Evolutionary conservation across 2,113 vertebrate genomes (phyloP), one percentile per base, ranked within the genome.

Genomic region (Lonchura striata): DNA sequence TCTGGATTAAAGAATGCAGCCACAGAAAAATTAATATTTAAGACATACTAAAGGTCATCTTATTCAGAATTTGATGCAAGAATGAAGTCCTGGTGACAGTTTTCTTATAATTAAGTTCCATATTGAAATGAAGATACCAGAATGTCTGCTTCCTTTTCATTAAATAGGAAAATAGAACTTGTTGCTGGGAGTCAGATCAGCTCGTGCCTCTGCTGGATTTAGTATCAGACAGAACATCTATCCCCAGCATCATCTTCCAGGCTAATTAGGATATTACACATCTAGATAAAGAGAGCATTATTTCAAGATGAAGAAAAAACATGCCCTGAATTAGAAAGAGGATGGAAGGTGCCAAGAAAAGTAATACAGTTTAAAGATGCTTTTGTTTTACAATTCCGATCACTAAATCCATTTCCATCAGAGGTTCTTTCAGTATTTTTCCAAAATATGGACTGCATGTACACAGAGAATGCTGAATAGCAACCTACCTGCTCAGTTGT

Each of bases 401-500:
- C 46, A 30, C 12, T 56, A 60, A 86, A 80, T 19, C 10, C 11
- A 37, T 64, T 88, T 69, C 50, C 22, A 47, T 46, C 39, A 77
- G 50, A 28, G 17, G 8, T 39, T 84, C 23, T 79, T 86, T 16
- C 23, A 23, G 9, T 57, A 65, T 9, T 57, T 94, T 90, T 72
- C 64, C 19, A 23, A 54, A 77, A 60, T 10, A 11, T 7, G 9
- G 65, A 57, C 37, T 10, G 22, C 30, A 60, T n/a, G 11, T 72
- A 39, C 83, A 69, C 15, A 41, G 8, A 77, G 13, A 64, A 81
- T 15, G 22, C 24, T 44, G 28, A 61, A 79, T 7, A 72, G 13
- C 39, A 86, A 47, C 17, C 44, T 46, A 31, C 21, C 1, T 52
- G 28, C 33, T 60, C 0, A 0, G 30, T 4, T 69, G 25, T 22